These are phyloP conservation scores for Acanthurus leucopareius DNA, from an alignment of 2,797 vertebrate genomes.

Conservation along the genomic window DNA sequence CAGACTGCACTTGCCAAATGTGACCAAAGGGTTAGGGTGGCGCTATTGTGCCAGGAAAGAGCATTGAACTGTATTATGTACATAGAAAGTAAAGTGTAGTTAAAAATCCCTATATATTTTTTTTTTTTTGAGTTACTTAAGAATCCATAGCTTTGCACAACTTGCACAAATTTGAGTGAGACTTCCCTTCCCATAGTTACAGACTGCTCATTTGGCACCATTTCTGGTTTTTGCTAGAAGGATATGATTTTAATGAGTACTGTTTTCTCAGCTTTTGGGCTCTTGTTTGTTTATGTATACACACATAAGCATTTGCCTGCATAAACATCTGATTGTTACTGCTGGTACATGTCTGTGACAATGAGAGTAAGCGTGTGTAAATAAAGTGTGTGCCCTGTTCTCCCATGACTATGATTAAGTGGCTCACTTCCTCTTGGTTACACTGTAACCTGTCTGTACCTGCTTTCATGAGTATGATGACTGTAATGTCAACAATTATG, in stretches of 20 bases:
- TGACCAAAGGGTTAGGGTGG: background rate
- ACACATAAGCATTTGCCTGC: background rate
- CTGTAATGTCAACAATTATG: background rate
- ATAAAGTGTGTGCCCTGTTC: background rate
- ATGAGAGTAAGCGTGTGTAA: background rate
- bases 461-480: background rate
- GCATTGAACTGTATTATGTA: background rate
- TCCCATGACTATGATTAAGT: background rate
- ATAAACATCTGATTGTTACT: background rate
- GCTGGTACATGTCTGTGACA: slow-evolving; percentile 3
- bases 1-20: slow-evolving; percentile 8
- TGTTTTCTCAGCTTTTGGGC: slow-evolving; percentile 17
- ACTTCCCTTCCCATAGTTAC: background rate
- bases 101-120: background rate
- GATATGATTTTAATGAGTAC: background rate
- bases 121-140: background rate
- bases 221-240: background rate
- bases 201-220: background rate
- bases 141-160: background rate
- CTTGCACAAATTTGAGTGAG: background rate
- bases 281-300: slow-evolving; percentile 19
- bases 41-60: background rate
- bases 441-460: slow-evolving; percentile 10
- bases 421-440: slow-evolving; percentile 19
- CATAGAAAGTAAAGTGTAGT: background rate